Evolutionary conservation across 2,113 vertebrate species (phyloP).

Genomic region (Hippolais icterina): DNA sequence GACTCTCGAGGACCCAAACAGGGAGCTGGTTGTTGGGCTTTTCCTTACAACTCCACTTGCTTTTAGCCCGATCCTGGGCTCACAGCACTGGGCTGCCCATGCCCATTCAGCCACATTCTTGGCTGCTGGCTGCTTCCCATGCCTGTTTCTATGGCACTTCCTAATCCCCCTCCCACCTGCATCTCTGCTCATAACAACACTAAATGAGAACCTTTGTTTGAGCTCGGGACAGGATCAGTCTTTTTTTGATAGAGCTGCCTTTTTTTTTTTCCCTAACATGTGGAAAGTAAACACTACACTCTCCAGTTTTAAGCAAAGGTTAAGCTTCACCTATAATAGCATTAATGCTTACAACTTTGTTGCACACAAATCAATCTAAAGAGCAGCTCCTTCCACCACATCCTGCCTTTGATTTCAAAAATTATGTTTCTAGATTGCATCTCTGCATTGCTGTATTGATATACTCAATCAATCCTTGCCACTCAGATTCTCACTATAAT

Average conservation of each 20-base stretch:
- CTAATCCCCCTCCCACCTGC: not conserved
- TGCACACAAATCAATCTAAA: not conserved
- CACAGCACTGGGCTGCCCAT: accelerated
- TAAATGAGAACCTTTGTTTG: constrained; percentile 4
- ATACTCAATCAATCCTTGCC: not conserved
- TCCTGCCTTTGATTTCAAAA: not conserved
- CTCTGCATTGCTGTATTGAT: not conserved
- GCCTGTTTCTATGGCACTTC: constrained; percentile 21
- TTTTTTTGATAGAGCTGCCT: not conserved
- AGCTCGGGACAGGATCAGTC: not conserved
- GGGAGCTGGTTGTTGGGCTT: not conserved
- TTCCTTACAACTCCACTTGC: not conserved
- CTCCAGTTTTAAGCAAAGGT: not conserved
- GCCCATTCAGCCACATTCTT: constrained; percentile 15
- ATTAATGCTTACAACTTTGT: not conserved
- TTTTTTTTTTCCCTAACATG: not conserved
- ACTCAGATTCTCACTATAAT: not conserved
- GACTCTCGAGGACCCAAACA: not conserved
- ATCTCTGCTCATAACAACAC: not conserved
- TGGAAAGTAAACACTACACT: not conserved
- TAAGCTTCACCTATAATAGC: not conserved
- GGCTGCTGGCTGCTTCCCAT: not conserved
- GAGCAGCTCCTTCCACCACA: not conserved
- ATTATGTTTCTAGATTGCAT: not conserved
- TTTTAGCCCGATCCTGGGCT: not conserved